phyloP scores from a whole-genome alignment of 2,888 invertebrate genomes.

The Tricholauxania praeusta region DNA sequence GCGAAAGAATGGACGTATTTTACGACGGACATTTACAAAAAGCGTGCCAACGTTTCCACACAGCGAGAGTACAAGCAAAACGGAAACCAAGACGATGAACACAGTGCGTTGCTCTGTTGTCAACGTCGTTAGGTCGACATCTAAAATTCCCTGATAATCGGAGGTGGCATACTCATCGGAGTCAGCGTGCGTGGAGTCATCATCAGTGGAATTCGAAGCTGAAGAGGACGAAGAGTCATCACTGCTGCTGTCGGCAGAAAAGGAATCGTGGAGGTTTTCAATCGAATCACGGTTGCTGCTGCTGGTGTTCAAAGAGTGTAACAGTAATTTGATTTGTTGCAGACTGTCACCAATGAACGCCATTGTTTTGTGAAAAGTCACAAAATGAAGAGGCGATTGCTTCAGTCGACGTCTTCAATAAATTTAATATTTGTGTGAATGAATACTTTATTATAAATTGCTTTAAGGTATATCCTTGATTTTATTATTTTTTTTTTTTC shows the following conservation, averaged over 20 bases:
- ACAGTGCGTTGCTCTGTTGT: constrained; percentile 42
- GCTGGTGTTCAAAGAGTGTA: neutral
- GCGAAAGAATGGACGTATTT: constrained; percentile 70
- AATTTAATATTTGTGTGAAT: neutral
- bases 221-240: neutral
- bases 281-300: neutral
- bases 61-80: constrained; percentile 51
- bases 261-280: neutral
- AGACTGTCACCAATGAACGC: constrained; percentile 18
- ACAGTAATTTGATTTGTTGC: neutral
- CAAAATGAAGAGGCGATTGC: neutral
- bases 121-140: constrained; percentile 51
- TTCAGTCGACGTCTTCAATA: neutral
- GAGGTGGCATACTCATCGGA: constrained; percentile 35
- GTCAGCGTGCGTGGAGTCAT: constrained; percentile 26
- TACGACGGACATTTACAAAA: constrained; percentile 62
- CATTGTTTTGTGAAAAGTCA: neutral
- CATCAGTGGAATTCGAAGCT: neutral
- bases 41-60: constrained; percentile 57
- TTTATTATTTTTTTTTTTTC: too few relatives aligned
- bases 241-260: neutral
- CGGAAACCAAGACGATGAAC: constrained; percentile 48
- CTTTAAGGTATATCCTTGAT: too few relatives aligned
- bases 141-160: constrained; percentile 48
- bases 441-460: neutral